Evolutionary conservation across 2,888 invertebrate genomes (phyloP), one percentile per base, ranked within the genome.

Genomic region (Dicyrtomina minuta): DNA sequence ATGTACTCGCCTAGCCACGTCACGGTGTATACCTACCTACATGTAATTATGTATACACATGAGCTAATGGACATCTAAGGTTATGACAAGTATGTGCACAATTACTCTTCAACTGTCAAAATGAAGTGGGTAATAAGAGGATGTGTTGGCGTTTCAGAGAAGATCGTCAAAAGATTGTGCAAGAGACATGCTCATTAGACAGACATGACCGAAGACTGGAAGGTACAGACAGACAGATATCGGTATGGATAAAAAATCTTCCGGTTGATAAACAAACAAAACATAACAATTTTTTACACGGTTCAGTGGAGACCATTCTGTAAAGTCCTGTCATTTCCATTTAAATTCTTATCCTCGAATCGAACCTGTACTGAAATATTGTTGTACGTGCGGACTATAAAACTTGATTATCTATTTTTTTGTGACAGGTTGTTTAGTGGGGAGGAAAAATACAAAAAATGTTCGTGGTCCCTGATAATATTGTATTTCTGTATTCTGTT

Each of bases 301-400:
- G 27, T 22, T 55, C 20, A 8, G 55, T 55, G 55, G 27, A 55
- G 15, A 55, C 27, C 22, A 55, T 26, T 55, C 27, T 55, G 4
- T 55, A 15, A 27, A n/a, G 27, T 55, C 55, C 55, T 55, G 55
- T 55, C 55, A 55, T 55, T 55, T 55, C 55, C 55, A 55, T 26
- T 55, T 15, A 33, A 33, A 33, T 33, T 33, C 33, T 33, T 33
- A 33, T 33, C 33, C 33, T 33, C 4, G 8, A 33, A 33, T 33
- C 4, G 8, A 33, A 33, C 33, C 33, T 33, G 4, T 5, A 33
- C 8, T 33, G 33, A 8, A 33, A 33, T 8, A 33, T 8, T 33
- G 33, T 8, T 33, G 33, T 33, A 33, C 33, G 33, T n/a, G n/a
- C n/a, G n/a, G n/a, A n/a, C 3, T 33, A 33, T 8, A 8, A 33